Evolutionary conservation across 1,140 invertebrate species (phyloP).

Genomic region (Leptopilina clavipes): DNA sequence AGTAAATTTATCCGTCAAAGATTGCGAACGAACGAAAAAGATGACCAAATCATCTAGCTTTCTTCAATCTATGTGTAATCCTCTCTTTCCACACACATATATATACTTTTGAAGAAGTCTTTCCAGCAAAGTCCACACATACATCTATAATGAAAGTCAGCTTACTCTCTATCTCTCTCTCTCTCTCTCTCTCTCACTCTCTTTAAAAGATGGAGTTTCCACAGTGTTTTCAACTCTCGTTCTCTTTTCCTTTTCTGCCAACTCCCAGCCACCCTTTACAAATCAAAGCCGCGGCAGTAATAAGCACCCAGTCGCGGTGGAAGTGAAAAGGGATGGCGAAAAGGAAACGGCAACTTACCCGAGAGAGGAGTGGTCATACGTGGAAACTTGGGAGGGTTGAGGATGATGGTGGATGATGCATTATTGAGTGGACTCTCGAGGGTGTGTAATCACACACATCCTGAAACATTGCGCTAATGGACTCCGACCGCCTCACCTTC

Average conservation of each 20-base stretch:
- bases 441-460: conserved; percentile 70
- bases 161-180: conserved; percentile 43
- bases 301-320: conserved; percentile 60
- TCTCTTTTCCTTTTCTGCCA: conserved; percentile 42
- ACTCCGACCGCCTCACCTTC: conserved; percentile 44
- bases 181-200: conserved; percentile 34
- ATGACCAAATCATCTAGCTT: conserved; percentile 1
- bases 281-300: conserved; percentile 70
- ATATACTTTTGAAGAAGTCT: conserved; percentile 55
- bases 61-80: conserved; percentile 42
- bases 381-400: conserved; percentile 44
- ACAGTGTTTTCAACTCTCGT: conserved; percentile 44
- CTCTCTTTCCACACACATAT: conserved; percentile 49
- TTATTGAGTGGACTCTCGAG: conserved; percentile 68
- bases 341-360: conserved; percentile 46
- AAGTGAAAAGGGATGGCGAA: conserved; percentile 38
- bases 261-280: conserved; percentile 58
- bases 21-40: conserved; percentile 12
- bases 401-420: conserved; percentile 66
- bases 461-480: conserved; percentile 66
- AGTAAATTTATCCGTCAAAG: conserved; percentile 18
- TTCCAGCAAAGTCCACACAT: conserved; percentile 58
- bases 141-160: conserved; percentile 56
- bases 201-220: conserved; percentile 67
- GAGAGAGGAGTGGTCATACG: conserved; percentile 49